These are phyloP conservation scores for Chelon auratus DNA, from an alignment of 2,797 vertebrate genomes.

Conservation along the genomic window DNA sequence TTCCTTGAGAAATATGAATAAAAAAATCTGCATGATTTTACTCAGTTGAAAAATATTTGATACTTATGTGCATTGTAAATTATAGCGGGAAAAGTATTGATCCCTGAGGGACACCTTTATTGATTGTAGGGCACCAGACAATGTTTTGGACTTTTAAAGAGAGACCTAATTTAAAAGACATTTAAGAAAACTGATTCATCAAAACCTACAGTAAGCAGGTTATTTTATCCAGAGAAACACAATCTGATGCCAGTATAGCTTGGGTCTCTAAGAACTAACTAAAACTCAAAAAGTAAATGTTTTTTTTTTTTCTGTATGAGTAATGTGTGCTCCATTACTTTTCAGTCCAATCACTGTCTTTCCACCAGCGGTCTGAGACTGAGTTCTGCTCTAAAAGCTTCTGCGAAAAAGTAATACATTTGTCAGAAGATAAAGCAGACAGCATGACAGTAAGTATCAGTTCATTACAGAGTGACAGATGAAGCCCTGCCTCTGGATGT, in stretches of 20 bases:
- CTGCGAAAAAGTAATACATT: conserved; percentile 41
- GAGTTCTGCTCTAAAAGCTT: conserved; percentile 19
- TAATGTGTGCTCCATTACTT: background rate
- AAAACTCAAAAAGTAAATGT: background rate
- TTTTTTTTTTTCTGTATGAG: no score
- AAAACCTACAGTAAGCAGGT: background rate
- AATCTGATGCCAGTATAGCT: background rate
- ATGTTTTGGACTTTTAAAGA: background rate
- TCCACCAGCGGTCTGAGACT: conserved; percentile 22
- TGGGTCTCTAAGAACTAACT: background rate
- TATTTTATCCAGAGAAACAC: background rate
- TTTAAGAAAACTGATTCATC: background rate
- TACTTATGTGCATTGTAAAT: background rate
- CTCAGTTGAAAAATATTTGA: background rate
- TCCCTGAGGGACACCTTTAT: background rate
- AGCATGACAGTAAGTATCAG: conserved; percentile 30
- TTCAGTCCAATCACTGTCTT: background rate
- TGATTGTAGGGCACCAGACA: background rate
- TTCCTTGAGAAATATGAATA: no score
- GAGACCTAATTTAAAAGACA: background rate
- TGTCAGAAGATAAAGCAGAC: conserved; percentile 38
- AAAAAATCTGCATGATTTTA: background rate
- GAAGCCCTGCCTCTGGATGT: conserved; percentile 23
- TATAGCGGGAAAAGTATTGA: background rate
- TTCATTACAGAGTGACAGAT: conserved; percentile 33